Base-by-base conservation (phyloP, 2,797 vertebrate species). In the Syncerus caffer region DNA sequence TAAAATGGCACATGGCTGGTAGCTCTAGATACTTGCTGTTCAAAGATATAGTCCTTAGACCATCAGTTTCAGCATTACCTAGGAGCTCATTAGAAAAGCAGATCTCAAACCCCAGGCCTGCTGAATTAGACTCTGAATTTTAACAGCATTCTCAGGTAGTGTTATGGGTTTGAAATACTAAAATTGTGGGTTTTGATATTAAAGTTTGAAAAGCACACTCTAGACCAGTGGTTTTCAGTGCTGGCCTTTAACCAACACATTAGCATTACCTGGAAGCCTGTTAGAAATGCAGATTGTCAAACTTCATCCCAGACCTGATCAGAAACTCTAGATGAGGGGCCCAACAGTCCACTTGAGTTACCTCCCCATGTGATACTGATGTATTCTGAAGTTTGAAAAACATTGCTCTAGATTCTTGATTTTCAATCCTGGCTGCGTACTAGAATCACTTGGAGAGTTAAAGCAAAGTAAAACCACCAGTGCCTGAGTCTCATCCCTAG, bases 211-310 rank as follows among this genome's bases (percentile, higher is more conserved):
- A 71, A 85, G 6, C 16, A 34, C 11, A 45, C 34, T 89, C 45
- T 58, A n/a, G n/a, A 29, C 51, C n/a, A 58, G 11, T 60, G 23
- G 16, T 80, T 87, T 90, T 38, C 74, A 53, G 31, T 76, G 4
- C 74, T 53, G 25, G 21, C 45, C 85, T 96, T 47, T 87, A 60
- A 88, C 53, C 38, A 85, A n/a, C 15, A 21, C 31, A 58, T 93
- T 50, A 96, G 31, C 25, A 85, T 78, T 57, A 90, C 38, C 58
- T 88, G 27, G 51, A 91, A 96, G 95, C 53, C 85, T 92, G 23
- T 5, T 85, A 64, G 58, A 82, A 78, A 2, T 79, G 67, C 23
- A 71, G 0, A 88, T 90, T 89, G 6, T 95, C 34, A 21, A 42
- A 25, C 83, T 51, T 95, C 79, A 83, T 16, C 50, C 38, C 31